These are phyloP conservation scores for Rhincodon typus DNA, from an alignment of 2,797 vertebrate species.

Conservation along the genomic window DNA sequence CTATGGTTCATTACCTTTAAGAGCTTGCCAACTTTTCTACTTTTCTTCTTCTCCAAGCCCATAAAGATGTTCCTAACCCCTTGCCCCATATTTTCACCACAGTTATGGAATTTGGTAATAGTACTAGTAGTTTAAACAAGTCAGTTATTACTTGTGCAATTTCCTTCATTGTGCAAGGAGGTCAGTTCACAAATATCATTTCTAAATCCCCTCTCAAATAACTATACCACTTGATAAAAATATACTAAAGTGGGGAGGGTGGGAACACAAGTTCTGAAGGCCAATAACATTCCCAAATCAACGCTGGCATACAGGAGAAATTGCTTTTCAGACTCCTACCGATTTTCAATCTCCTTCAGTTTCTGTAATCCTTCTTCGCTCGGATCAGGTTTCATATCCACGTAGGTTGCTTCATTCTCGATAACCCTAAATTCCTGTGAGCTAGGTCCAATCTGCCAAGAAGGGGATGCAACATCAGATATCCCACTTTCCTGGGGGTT, in stretches of 20 bases:
- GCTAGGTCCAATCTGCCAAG: conserved; percentile 16
- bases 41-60: background rate
- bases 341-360: conserved; percentile 21
- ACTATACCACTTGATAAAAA: background rate
- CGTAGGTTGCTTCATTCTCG: background rate
- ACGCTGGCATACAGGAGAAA: background rate
- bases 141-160: background rate
- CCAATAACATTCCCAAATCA: background rate
- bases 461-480: conserved; percentile 10
- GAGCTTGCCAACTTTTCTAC: background rate
- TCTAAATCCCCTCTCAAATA: background rate
- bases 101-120: background rate
- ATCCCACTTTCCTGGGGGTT: background rate
- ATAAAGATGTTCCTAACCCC: background rate
- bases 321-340: background rate
- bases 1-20: background rate
- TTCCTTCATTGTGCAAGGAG: too few species aligned
- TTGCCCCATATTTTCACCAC: background rate
- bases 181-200: background rate
- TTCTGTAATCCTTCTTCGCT: background rate
- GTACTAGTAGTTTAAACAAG: background rate
- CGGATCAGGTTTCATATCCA: conserved; percentile 6
- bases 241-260: too few species aligned
- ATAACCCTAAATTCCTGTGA: background rate
- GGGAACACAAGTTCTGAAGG: background rate